These are phyloP conservation scores for Teleogryllus occipitalis DNA, from an alignment of 1,140 invertebrate species.

Conservation along the genomic window DNA sequence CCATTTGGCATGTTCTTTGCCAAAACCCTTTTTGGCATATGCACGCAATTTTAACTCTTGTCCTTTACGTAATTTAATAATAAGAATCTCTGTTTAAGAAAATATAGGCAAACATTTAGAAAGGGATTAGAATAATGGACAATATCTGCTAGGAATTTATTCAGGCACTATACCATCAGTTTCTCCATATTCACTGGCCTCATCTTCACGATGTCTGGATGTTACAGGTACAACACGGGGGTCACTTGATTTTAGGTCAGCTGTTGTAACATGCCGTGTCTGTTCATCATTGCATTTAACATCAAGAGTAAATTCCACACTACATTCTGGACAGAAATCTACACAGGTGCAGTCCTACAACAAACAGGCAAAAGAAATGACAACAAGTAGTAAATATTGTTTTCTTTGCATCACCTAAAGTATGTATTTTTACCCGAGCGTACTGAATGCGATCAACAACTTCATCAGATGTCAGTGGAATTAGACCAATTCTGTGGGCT, in stretches of 20 bases:
- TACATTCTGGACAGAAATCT: conserved; percentile 96
- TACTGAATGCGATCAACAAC: conserved; percentile 34
- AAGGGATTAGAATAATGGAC: neutral
- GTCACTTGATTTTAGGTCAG: conserved; percentile 88
- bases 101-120: neutral
- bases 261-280: conserved; percentile 92
- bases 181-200: conserved; percentile 87
- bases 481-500: conserved; percentile 93
- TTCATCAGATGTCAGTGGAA: conserved; percentile 94
- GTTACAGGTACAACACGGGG: conserved; percentile 86
- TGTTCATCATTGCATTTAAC: conserved; percentile 91
- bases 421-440: conserved; percentile 13
- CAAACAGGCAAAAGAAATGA: neutral
- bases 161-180: conserved; percentile 54
- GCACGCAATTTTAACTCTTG: conserved; percentile 93
- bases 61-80: conserved; percentile 95
- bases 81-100: conserved; percentile 68
- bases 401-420: neutral
- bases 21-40: conserved; percentile 87
- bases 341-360: conserved; percentile 85
- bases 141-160: conserved; percentile 4
- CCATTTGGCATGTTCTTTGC: conserved; percentile 99
- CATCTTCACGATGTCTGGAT: conserved; percentile 81
- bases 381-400: neutral
- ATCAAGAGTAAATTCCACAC: conserved; percentile 94